phyloP scores from a whole-genome alignment of 2,797 vertebrate species.

The Epinephelus coioides region DNA sequence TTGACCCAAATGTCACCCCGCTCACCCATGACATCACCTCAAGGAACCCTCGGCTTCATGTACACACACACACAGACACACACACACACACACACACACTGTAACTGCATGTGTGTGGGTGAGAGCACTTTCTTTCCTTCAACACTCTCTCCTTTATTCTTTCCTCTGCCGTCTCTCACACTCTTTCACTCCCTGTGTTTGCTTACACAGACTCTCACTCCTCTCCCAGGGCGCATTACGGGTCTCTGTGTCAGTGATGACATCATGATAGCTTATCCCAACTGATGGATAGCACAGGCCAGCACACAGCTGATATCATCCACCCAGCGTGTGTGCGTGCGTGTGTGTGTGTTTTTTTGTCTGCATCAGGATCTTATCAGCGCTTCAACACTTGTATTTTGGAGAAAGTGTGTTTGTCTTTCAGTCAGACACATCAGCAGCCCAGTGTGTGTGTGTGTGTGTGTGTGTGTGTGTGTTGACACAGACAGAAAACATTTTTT shows the following conservation, averaged over 20 bases:
- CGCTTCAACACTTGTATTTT: constrained; percentile 9
- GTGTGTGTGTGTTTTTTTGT: constrained; percentile 15
- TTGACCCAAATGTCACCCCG: constrained; percentile 55
- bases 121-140: neutral
- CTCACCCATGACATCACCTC: constrained; percentile 70
- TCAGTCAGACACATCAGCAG: too few relatives aligned
- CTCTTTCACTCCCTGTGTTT: neutral
- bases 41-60: neutral
- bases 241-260: constrained; percentile 61
- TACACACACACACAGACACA: constrained; percentile 20
- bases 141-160: neutral
- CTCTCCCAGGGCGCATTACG: constrained; percentile 40
- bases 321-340: constrained; percentile 34
- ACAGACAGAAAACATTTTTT: too few relatives aligned
- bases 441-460: constrained; percentile 3
- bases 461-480: neutral
- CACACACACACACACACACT: neutral
- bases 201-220: neutral
- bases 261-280: constrained; percentile 70
- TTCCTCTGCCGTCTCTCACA: neutral
- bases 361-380: constrained; percentile 9
- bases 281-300: constrained; percentile 35
- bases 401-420: neutral
- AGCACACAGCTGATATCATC: constrained; percentile 65
- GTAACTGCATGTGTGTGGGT: neutral